Percentiles rank a stretch among this genome's conserved stretches.
These are phyloP conservation scores for Notospermus geniculatus DNA, from an alignment of 1,140 invertebrate genomes.

Conservation along the genomic window DNA sequence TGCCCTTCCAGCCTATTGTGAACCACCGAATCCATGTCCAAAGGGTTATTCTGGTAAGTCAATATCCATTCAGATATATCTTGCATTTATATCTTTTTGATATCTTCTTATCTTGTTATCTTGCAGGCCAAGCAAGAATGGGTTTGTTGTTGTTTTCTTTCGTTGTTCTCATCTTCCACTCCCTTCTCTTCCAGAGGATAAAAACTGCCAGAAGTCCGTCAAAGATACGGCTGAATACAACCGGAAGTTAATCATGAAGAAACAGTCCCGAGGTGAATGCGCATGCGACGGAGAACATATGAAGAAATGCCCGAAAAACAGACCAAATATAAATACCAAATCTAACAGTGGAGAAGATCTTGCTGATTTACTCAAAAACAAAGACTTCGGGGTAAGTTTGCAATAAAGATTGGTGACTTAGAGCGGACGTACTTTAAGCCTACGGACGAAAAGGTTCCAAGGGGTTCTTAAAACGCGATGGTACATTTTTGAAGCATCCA, in stretches of 20 bases:
- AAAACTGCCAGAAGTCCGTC: constrained; percentile 88
- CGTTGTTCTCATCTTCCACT: constrained; percentile 6
- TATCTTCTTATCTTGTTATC: constrained; percentile 1
- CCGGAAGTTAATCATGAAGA: constrained; percentile 68
- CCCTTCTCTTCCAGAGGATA: constrained; percentile 61
- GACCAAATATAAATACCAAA: constrained; percentile 37
- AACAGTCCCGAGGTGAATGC: constrained; percentile 86
- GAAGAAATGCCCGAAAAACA: constrained; percentile 77
- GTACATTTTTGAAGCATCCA: too few relatives aligned
- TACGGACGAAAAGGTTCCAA: too few relatives aligned
- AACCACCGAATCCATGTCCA: constrained; percentile 98
- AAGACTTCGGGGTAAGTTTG: background rate
- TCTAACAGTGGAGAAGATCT: constrained; percentile 12
- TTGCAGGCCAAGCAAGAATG: background rate
- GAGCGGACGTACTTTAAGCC: too few relatives aligned
- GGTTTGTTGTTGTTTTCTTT: constrained; percentile 9
- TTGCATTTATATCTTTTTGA: background rate
- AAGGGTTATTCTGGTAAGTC: constrained; percentile 60
- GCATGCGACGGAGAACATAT: constrained; percentile 99
- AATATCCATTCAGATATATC: background rate
- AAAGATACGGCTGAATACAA: constrained; percentile 96
- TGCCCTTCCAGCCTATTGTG: constrained; percentile 94
- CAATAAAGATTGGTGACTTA: background rate
- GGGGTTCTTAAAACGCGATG: too few relatives aligned
- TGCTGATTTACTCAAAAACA: constrained; percentile 1